Conservation (phyloP, 2,797 vertebrate species). For the Gymnoscopelus braueri region DNA sequence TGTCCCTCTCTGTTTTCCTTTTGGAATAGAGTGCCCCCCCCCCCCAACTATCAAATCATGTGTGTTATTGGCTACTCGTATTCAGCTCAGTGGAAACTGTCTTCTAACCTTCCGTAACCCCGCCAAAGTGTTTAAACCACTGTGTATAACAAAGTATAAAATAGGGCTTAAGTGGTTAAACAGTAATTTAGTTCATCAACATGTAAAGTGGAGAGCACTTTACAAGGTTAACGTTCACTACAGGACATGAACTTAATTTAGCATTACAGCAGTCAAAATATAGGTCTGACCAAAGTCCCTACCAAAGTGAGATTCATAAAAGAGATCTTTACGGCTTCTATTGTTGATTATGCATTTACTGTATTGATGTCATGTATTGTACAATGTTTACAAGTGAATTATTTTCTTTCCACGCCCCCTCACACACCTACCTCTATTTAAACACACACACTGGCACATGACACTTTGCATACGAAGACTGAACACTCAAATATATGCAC, state of each 20-base stretch:
- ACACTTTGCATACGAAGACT: too few species aligned
- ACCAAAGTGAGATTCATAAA: constrained; percentile 70
- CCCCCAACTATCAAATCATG: constrained; percentile 60
- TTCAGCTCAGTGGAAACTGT: constrained; percentile 51
- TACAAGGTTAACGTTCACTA: constrained; percentile 66
- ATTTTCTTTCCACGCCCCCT: too few species aligned
- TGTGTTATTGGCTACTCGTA: constrained; percentile 68
- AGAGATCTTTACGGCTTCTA: constrained; percentile 56
- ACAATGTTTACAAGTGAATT: too few species aligned
- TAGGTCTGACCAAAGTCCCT: constrained; percentile 69
- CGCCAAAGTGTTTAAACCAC: constrained; percentile 52
- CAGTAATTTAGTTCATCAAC: constrained; percentile 70
- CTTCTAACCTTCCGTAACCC: constrained; percentile 68
- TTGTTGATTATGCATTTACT: constrained; percentile 30
- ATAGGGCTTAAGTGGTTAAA: constrained; percentile 59
- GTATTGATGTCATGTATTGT: too few species aligned
- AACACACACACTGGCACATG: too few species aligned
- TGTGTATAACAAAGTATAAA: too few species aligned
- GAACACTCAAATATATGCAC: too few species aligned
- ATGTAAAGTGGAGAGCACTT: constrained; percentile 70
- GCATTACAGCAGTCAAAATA: constrained; percentile 60
- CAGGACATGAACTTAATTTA: constrained; percentile 62
- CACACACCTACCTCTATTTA: too few species aligned
- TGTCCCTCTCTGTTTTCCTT: constrained; percentile 53
- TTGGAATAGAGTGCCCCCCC: constrained; percentile 42